A percentile compares a stretch with the other conserved stretches of the same genome.
phyloP scores from a whole-genome alignment of 2,797 vertebrate genomes.

The Chelmon rostratus region DNA sequence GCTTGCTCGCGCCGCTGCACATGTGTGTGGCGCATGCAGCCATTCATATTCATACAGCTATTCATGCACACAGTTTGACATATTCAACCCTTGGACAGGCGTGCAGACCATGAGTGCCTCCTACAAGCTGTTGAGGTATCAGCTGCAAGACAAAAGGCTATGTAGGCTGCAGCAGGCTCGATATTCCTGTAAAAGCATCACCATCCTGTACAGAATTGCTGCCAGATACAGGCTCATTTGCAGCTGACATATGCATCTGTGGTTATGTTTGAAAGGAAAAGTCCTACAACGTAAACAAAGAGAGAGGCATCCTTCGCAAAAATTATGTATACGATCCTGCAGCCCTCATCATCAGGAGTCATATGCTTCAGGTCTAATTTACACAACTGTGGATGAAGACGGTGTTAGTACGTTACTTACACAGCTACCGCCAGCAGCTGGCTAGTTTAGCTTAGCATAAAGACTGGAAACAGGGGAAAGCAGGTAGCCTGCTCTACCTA shows the following conservation, averaged over 20 bases:
- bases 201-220: neutral
- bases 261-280: neutral
- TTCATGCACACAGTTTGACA: neutral
- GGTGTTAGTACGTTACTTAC: too few relatives aligned
- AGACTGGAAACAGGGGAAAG: too few relatives aligned
- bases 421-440: neutral
- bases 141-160: neutral
- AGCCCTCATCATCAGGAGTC: too few relatives aligned
- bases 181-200: neutral
- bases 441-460: neutral
- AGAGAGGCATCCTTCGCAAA: too few relatives aligned
- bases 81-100: neutral
- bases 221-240: neutral
- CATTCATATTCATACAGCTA: conserved; percentile 8
- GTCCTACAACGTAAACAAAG: too few relatives aligned
- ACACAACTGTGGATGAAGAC: too few relatives aligned
- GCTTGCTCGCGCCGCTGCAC: neutral
- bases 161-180: neutral
- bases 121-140: neutral
- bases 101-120: neutral
- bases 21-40: conserved; percentile 24
- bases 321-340: too few relatives aligned
- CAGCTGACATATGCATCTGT: neutral
- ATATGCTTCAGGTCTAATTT: neutral
- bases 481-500: too few relatives aligned